Conservation (phyloP, 1,140 invertebrate species). For the Bombus affinis region DNA sequence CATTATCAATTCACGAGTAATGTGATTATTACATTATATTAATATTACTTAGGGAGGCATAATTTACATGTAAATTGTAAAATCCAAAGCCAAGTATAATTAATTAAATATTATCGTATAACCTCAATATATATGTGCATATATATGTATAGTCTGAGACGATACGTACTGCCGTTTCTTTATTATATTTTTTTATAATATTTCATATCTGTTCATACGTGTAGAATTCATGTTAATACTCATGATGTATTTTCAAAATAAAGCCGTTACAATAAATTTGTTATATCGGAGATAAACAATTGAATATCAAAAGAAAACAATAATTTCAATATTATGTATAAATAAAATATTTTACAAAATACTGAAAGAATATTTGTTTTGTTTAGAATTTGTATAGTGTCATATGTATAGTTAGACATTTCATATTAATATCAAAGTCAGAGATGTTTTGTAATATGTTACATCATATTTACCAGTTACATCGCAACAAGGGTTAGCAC, state of each 20-base stretch:
- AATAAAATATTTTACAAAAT: background rate
- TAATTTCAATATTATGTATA: background rate
- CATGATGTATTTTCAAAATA: background rate
- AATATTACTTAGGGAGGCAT: background rate
- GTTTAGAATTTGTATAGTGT: background rate
- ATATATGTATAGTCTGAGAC: background rate
- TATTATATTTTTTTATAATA: background rate
- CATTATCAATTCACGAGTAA: background rate
- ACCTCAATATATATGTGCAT: background rate
- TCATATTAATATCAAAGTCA: background rate
- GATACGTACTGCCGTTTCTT: background rate
- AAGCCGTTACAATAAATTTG: background rate
- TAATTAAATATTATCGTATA: background rate
- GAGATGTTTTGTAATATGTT: background rate
- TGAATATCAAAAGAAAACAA: background rate
- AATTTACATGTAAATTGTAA: background rate
- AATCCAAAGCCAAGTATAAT: background rate
- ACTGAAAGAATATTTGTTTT: background rate
- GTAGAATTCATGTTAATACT: background rate
- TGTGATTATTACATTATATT: background rate
- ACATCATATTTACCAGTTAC: conserved; percentile 70
- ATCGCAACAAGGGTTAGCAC: conserved; percentile 77
- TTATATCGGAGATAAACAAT: background rate
- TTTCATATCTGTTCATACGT: background rate
- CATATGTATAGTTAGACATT: background rate